A percentile compares a stretch with the other conserved stretches of the same genome.
These are phyloP conservation scores for Orycteropus afer DNA, from an alignment of 2,113 vertebrate species.

Conservation along the genomic window DNA sequence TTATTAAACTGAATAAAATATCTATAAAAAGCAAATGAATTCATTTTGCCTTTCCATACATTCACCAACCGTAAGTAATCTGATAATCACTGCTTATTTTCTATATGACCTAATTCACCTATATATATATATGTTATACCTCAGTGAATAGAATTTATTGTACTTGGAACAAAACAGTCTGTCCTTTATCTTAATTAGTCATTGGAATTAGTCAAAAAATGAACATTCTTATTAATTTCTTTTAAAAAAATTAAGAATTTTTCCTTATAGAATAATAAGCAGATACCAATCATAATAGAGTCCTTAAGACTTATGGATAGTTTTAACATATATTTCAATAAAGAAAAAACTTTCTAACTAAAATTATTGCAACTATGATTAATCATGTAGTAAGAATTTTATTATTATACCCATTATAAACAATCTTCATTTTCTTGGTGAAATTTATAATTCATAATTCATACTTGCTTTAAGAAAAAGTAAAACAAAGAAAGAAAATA, in stretches of 20 bases:
- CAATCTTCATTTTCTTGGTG: neutral
- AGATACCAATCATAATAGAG: neutral
- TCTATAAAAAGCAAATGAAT: constrained; percentile 13
- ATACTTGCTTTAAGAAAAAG: constrained; percentile 45
- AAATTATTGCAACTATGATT: neutral
- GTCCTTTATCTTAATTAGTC: neutral
- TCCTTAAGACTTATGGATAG: neutral
- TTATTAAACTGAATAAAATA: constrained; percentile 9
- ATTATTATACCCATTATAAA: neutral
- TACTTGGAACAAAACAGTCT: constrained; percentile 12
- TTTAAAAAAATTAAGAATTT: constrained; percentile 23
- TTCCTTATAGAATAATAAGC: constrained; percentile 30
- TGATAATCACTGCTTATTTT: neutral
- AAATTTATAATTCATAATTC: neutral
- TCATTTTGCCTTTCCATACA: neutral
- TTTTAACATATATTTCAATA: constrained; percentile 27
- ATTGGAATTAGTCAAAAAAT: constrained; percentile 45
- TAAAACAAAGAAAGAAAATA: neutral
- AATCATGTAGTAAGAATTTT: neutral
- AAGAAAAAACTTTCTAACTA: neutral
- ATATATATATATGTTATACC: neutral
- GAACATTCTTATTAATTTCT: constrained; percentile 33
- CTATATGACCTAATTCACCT: neutral
- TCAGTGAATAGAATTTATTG: constrained; percentile 29
- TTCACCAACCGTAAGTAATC: neutral